Base-by-base conservation (phyloP, 2,888 invertebrate species). In the Melanotus villosus region DNA sequence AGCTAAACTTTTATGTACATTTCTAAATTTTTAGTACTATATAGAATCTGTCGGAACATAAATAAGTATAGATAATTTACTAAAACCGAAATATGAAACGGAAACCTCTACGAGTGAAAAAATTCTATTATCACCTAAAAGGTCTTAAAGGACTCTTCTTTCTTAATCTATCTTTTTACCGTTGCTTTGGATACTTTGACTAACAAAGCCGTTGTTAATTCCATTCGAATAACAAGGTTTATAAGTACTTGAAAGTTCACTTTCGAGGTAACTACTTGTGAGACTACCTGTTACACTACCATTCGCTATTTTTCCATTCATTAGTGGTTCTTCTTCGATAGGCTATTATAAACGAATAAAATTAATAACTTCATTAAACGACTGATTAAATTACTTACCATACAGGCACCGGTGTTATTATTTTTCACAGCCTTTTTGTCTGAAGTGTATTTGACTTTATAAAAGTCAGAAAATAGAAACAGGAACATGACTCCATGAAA, bases 401-500 rank as follows among this genome's bases (percentile, higher is more conserved):
- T 94, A 82, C 93, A 94, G 71, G 88, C 87, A 68, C 89, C 87
- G 72, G 83, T 80, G 65, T 75, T 76, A 26, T 62, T 78, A 43
- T 71, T 71, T 67, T 72, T 74, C 81, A 78, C 82, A 74, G 77
- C 75, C 70, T 79, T 77, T 65, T 80, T 80, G 84, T 75, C 82
- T 82, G 81, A 84, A 74, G 87, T 87, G 86, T 95, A 95, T 80
- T 92, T 92, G 77, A 90, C 88, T 86, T 94, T 94, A 89, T 98
- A 98, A 87, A 98, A 98, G 86, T 97, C 94, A 36, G 93, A 94
- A 89, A 98, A 98, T 77, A 98, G 90, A 86, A 96, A 92, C 75
- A 97, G 89, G 90, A 98, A 98, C 83, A 98, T 89, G 79, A 97
- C 89, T 68, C 97, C 98, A 85, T 98, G 98, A 78, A 95, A 88